These are phyloP conservation scores for Mustela erminea DNA, from an alignment of 2,797 vertebrate genomes.

Conservation along the genomic window DNA sequence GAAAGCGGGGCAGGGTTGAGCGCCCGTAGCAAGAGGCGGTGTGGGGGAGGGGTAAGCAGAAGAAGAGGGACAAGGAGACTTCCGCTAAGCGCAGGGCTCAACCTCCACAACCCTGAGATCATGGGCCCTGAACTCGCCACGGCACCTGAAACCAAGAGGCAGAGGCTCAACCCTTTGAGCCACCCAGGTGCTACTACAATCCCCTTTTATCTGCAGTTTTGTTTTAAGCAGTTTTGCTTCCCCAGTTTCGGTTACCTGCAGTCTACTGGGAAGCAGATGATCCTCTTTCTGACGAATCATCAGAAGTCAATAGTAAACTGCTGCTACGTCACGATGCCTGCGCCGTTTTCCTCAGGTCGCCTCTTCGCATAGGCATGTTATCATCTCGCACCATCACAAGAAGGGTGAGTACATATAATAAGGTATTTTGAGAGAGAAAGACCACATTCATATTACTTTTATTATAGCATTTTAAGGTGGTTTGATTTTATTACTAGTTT, in stretches of 20 bases:
- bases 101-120: no score
- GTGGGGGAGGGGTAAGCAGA: background rate
- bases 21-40: no score
- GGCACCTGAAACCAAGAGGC: background rate
- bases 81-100: no score
- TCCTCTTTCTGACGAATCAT: background rate
- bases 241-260: background rate
- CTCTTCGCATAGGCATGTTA: background rate
- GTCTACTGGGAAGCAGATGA: background rate
- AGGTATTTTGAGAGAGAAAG: background rate
- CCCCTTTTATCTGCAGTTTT: background rate
- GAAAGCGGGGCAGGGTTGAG: no score
- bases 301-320: background rate
- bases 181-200: background rate
- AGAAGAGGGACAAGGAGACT: background rate
- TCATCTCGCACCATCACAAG: background rate
- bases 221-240: background rate
- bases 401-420: background rate
- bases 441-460: background rate
- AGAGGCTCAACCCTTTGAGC: background rate
- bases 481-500: background rate
- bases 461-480: background rate
- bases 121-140: background rate
- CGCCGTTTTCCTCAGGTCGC: background rate
- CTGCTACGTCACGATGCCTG: background rate